Base-by-base conservation (phyloP, 1,140 invertebrate genomes). In the Bombyx mori region DNA sequence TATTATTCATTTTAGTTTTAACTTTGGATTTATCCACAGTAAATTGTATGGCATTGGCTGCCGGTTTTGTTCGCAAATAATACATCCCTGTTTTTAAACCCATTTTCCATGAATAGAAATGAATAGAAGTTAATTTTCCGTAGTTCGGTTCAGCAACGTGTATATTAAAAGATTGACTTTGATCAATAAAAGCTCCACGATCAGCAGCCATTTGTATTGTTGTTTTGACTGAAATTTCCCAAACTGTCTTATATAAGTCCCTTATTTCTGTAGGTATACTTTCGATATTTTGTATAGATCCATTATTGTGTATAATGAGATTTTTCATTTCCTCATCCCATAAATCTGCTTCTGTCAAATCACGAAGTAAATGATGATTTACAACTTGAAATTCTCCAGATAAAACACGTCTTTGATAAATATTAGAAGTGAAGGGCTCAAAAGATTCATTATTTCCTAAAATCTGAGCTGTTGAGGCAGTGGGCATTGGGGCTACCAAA, bases 51-150 rank as follows among this genome's bases (percentile, higher is more conserved):
- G 98, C 96, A 78, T 97, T 94, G 2, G 95, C 97, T 6, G 98
- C 98, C 7, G 98, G 96, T 73, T 98, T 99, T 0, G 97, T 99
- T 42, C 98, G 90, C 58, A 99, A 89, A 82, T 99, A 99, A 85
- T 99, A 99, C 97, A 99, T 99, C 45, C 98, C 98, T 42, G 98
- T 99, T 89, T 99, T 99, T 9, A 99, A 89, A 7, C 98, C 97
- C 82, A 93, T 90, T 90, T 96, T 95, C 98, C 98, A 99, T 0
- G 95, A 96, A 86, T 97, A 97, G 85, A 99, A 99, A 84, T 99
- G 98, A 92, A 99, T 99, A 7, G 98, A 99, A 2, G 96, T 97
- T 22, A 99, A 88, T 81, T 98, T 98, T 2, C 94, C 95, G 82
- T 96, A 97, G 71, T 94, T 97, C 6, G 98, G 96, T 75, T 97